These are phyloP conservation scores for Trissolcus basalis DNA, from an alignment of 1,140 invertebrate species.

Conservation along the genomic window DNA sequence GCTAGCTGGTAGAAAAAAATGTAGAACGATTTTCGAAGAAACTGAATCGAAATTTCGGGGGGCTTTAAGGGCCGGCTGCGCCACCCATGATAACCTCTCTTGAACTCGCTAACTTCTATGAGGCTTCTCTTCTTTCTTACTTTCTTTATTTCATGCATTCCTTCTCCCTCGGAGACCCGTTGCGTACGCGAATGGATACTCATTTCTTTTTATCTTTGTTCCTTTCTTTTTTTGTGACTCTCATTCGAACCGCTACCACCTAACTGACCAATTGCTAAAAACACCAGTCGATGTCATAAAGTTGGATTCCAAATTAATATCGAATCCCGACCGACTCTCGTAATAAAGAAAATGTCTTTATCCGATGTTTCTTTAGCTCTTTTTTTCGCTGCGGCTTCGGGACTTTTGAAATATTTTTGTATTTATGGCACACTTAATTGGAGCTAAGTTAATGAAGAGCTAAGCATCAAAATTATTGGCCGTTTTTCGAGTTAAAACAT, in stretches of 20 bases:
- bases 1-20: no score
- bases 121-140: slow-evolving; percentile 8
- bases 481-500: no score
- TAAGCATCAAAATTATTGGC: no score
- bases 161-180: slow-evolving; percentile 5
- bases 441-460: no score
- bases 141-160: slow-evolving; percentile 12
- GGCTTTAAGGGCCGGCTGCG: slow-evolving; percentile 40
- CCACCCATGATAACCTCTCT: slow-evolving; percentile 41
- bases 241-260: slow-evolving; percentile 9
- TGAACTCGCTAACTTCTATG: slow-evolving; percentile 28
- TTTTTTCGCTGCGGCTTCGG: no score
- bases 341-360: slow-evolving; percentile 20
- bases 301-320: slow-evolving; percentile 21
- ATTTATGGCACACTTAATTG: slow-evolving; percentile 6
- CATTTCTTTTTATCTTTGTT: slow-evolving; percentile 8
- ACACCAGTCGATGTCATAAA: slow-evolving; percentile 30
- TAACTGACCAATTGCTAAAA: slow-evolving; percentile 19
- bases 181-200: slow-evolving; percentile 33
- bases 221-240: background rate
- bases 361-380: background rate
- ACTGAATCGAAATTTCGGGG: slow-evolving; percentile 12
- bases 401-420: slow-evolving; percentile 1
- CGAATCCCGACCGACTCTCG: slow-evolving; percentile 1
- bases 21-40: no score